Conservation (phyloP, 1,140 invertebrate species). For the Diabrotica virgifera region DNA sequence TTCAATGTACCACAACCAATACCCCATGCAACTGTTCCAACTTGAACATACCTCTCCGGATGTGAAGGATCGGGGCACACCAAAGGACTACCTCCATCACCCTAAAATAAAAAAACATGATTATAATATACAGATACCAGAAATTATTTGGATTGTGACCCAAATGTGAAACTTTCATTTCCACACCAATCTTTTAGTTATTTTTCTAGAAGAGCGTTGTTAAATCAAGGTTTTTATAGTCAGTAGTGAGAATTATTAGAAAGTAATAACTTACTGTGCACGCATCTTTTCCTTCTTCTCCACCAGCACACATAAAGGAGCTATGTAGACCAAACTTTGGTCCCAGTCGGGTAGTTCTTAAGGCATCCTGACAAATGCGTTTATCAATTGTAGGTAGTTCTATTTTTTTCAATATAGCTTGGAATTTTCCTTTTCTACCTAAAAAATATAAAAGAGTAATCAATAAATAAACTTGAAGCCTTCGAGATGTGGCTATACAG, state of each 20-base stretch:
- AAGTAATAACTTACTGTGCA: constrained; percentile 55
- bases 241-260: not conserved
- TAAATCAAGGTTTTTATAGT: not conserved
- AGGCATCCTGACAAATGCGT: constrained; percentile 45
- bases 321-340: constrained; percentile 49
- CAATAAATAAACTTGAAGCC: not conserved
- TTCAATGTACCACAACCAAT: constrained; percentile 56
- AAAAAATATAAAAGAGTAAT: constrained; percentile 24
- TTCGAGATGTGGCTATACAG: no score
- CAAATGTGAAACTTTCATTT: not conserved
- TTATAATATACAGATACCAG: no score
- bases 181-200: not conserved
- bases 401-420: constrained; percentile 53
- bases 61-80: constrained; percentile 50
- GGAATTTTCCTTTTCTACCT: constrained; percentile 46
- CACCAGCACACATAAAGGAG: constrained; percentile 58
- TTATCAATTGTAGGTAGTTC: constrained; percentile 48
- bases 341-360: constrained; percentile 50
- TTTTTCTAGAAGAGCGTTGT: not conserved
- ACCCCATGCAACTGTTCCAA: constrained; percentile 67
- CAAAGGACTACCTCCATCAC: constrained; percentile 59
- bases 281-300: constrained; percentile 59
- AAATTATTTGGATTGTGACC: no score
- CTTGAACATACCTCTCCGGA: constrained; percentile 54
- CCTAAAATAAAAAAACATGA: constrained; percentile 41